Evolutionary conservation across 2,888 invertebrate species (phyloP), one percentile per base, ranked within the genome.

Genomic region (Pheosia gnoma): DNA sequence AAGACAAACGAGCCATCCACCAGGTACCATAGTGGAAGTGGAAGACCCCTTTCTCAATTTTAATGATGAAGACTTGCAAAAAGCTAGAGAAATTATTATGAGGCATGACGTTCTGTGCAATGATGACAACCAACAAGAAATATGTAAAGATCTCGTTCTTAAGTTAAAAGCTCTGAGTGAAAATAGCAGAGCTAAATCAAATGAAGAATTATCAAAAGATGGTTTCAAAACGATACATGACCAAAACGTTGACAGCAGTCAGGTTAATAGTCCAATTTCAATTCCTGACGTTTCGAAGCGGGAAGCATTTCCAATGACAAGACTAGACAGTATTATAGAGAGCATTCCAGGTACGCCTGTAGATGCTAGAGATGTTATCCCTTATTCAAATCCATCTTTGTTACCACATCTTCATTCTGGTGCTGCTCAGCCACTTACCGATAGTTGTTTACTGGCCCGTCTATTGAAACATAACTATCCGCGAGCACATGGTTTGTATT

Each of bases 101-200:
- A 84, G 87, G 45, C 85, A 91, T 62, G 77, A 88, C n/a, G 66
- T 81, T 60, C 51, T 83, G 47, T 93, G 93, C 59, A 85, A 83
- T 37, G 71, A 84, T 47, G 78, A 84, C 53, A 80, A 79, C 54
- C 77, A 84, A 65, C 79, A 84, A 69, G 77, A 85, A 61, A 74
- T 85, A 45, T 93, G 93, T 59, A 86, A 84, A 75, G 79, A 87
- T 57, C 79, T 91, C 36, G 81, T 92, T 5, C 72, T 61, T 25
- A 85, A 88, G 72, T 66, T 93, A 5, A 83, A 85, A 72, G 57
- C 70, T 0, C 73, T 89, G 41, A 76, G 74, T 43, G 67, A 80
- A 39, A 69, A 71, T 49, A 60, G 62, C 45, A 57, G 59, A 59
- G 61, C 43, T 49, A 56, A 51, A 59, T 59, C 51, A 39, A 62